Percentiles rank a stretch among this genome's conserved stretches.
Conservation (phyloP, 1,140 invertebrate genomes). For the Caenorhabditis inopinata region DNA sequence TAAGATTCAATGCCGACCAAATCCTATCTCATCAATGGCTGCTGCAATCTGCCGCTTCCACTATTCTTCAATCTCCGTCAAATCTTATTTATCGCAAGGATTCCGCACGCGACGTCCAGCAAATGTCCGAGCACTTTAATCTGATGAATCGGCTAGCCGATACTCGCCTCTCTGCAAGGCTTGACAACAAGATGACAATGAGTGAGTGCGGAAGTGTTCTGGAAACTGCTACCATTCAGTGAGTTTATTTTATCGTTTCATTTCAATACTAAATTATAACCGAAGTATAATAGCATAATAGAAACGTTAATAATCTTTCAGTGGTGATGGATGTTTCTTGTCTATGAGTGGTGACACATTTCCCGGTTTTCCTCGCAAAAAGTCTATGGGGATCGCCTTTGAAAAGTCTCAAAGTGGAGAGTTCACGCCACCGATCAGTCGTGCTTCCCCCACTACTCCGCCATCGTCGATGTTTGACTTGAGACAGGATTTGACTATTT, state of each 20-base stretch:
- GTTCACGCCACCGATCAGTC: conserved; percentile 17
- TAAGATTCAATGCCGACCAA: conserved; percentile 53
- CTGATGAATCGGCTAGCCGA: conserved; percentile 49
- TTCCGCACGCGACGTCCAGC: conserved; percentile 60
- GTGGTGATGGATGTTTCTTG: conserved; percentile 6
- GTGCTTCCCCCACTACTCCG: conserved; percentile 35
- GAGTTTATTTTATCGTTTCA: not conserved
- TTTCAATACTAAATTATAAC: not conserved
- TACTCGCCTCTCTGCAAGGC: conserved; percentile 26
- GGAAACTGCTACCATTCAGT: conserved; percentile 12
- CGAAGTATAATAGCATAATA: too few species aligned
- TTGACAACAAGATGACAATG: conserved; percentile 9
- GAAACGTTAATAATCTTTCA: too few species aligned
- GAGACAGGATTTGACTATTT: not conserved
- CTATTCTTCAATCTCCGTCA: conserved; percentile 9
- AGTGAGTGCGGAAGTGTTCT: not conserved
- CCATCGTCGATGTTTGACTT: conserved; percentile 24
- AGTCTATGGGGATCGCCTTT: not conserved
- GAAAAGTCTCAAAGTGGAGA: conserved; percentile 1
- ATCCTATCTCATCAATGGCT: conserved; percentile 61
- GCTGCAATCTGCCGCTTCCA: conserved; percentile 25
- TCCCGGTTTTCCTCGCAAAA: not conserved
- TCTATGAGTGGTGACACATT: conserved; percentile 8
- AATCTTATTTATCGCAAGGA: conserved; percentile 58
- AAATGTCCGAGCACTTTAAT: conserved; percentile 63